phyloP scores from a whole-genome alignment of 2,797 vertebrate genomes.

The Sebastes matsubarae region DNA sequence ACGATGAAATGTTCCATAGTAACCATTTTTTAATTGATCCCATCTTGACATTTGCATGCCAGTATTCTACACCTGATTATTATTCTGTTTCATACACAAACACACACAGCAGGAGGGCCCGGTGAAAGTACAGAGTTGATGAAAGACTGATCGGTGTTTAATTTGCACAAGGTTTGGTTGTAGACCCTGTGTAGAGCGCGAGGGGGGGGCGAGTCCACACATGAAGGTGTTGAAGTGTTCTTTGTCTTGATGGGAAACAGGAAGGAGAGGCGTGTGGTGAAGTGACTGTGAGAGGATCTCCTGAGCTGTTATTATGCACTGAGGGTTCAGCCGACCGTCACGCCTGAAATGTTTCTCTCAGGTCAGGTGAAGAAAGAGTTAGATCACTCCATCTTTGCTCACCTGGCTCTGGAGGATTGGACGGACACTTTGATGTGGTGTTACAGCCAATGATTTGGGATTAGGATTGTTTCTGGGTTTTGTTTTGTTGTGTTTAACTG shows the following conservation, averaged over 20 bases:
- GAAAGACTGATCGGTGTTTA: slow-evolving; percentile 25
- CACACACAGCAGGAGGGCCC: neutral
- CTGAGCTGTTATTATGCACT: slow-evolving; percentile 41
- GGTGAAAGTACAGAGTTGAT: slow-evolving; percentile 7
- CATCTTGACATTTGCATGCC: neutral
- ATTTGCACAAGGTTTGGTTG: slow-evolving; percentile 3
- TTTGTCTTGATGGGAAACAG: slow-evolving; percentile 50
- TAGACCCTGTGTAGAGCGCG: neutral
- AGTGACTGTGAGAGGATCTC: slow-evolving; percentile 10
- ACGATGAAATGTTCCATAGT: slow-evolving; percentile 1
- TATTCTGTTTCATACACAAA: neutral
- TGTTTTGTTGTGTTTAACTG: slow-evolving; percentile 10
- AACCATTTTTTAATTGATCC: neutral
- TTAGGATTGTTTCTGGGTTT: neutral
- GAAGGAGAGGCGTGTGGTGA: slow-evolving; percentile 26
- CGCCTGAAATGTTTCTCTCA: neutral
- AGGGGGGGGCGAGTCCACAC: slow-evolving; percentile 41
- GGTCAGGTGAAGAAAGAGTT: slow-evolving; percentile 23
- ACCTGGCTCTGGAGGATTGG: neutral
- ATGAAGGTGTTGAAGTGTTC: slow-evolving; percentile 40
- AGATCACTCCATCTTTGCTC: neutral
- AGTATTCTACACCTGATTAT: neutral
- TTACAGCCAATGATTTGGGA: slow-evolving; percentile 3
- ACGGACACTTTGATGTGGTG: slow-evolving; percentile 4
- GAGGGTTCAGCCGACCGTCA: neutral